phyloP scores from a whole-genome alignment of 2,888 invertebrate species.

The Augochlorella aurata region DNA sequence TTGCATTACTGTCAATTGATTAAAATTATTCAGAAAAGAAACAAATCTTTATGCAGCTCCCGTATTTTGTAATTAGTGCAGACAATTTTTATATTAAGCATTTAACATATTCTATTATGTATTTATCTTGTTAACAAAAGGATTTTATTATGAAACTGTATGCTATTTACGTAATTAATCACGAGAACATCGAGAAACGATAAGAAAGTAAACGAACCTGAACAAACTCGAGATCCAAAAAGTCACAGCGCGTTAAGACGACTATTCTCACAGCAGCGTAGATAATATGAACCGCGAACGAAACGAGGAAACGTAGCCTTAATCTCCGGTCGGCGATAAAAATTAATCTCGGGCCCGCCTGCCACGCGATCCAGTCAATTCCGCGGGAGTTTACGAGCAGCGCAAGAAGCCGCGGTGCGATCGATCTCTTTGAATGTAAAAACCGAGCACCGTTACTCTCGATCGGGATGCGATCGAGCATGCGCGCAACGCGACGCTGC shows the following conservation, averaged over 20 bases:
- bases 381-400: conserved; percentile 12
- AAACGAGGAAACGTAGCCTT: neutral
- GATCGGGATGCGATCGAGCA: conserved; percentile 10
- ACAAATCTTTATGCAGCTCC: too few relatives aligned
- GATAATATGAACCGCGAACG: neutral
- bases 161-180: neutral
- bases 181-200: neutral
- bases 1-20: too few relatives aligned
- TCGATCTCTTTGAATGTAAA: conserved; percentile 31
- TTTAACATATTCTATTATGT: too few relatives aligned
- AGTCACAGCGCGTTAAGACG: neutral
- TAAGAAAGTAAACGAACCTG: neutral
- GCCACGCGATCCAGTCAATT: neutral
- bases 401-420: conserved; percentile 2
- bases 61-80: too few relatives aligned
- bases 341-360: neutral
- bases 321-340: neutral
- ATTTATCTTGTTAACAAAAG: too few relatives aligned
- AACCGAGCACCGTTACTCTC: conserved; percentile 31
- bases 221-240: neutral
- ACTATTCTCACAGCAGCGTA: neutral
- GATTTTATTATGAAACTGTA: too few relatives aligned
- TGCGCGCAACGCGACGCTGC: conserved; percentile 27
- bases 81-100: too few relatives aligned
- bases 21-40: too few relatives aligned